Conservation (phyloP, 2,888 invertebrate species). For the Dynastes tityus region DNA sequence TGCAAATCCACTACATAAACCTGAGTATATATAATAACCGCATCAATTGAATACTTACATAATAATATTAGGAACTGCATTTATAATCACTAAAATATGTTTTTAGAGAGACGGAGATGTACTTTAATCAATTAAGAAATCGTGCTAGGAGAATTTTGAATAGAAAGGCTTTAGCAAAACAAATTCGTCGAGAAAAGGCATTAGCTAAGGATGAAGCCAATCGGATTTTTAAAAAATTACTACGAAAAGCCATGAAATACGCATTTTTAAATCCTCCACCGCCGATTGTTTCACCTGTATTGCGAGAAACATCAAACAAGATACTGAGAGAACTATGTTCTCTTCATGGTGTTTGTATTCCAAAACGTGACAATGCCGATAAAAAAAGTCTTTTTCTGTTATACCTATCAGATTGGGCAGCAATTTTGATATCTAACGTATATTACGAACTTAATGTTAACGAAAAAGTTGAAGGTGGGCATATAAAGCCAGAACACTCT, state of each 20-base stretch:
- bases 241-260: slow-evolving; percentile 62
- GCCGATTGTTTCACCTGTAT: slow-evolving; percentile 73
- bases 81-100: no score
- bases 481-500: slow-evolving; percentile 49
- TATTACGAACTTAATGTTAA: slow-evolving; percentile 66
- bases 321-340: slow-evolving; percentile 75
- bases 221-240: slow-evolving; percentile 56
- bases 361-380: slow-evolving; percentile 79
- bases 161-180: slow-evolving; percentile 58
- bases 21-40: no score
- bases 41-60: no score
- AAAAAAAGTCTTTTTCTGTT: slow-evolving; percentile 62
- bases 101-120: slow-evolving; percentile 73
- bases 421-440: slow-evolving; percentile 66
- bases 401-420: slow-evolving; percentile 66
- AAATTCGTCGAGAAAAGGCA: slow-evolving; percentile 55
- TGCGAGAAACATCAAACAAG: slow-evolving; percentile 75
- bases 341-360: slow-evolving; percentile 91
- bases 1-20: no score
- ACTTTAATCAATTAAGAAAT: slow-evolving; percentile 71
- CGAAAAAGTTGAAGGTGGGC: slow-evolving; percentile 63
- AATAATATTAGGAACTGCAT: no score
- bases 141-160: slow-evolving; percentile 57
- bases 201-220: slow-evolving; percentile 56
- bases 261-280: slow-evolving; percentile 68